These are phyloP conservation scores for Amiota minor DNA, from an alignment of 2,888 invertebrate species.

Conservation along the genomic window DNA sequence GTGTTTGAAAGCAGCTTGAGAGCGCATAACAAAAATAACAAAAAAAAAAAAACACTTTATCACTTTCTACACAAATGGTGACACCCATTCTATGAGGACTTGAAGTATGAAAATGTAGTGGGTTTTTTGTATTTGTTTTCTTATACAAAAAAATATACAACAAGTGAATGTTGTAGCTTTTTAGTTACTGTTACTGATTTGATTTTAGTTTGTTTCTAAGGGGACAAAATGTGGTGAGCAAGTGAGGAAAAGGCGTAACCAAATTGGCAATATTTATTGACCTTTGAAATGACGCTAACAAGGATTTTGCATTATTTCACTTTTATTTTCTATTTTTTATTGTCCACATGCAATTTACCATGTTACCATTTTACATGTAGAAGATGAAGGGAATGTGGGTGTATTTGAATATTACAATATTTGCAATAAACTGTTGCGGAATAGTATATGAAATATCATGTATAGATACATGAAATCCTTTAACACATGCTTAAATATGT, in stretches of 20 bases:
- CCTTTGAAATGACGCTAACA: constrained; percentile 36
- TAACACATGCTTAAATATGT: no score
- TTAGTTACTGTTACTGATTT: constrained; percentile 35
- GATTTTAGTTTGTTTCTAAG: constrained; percentile 18
- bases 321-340: constrained; percentile 24
- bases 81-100: not conserved
- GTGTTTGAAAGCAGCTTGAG: constrained; percentile 44
- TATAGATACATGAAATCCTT: no score
- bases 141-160: not conserved
- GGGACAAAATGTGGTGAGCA: no score
- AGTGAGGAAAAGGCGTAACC: no score
- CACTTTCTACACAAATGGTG: constrained; percentile 28
- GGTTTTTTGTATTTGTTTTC: constrained; percentile 26
- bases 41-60: constrained; percentile 15
- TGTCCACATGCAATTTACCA: not conserved
- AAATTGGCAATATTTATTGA: constrained; percentile 37
- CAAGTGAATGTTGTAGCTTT: not conserved
- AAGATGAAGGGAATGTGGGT: constrained; percentile 27
- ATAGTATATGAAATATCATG: not conserved
- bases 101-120: constrained; percentile 24
- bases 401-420: not conserved
- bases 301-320: constrained; percentile 41
- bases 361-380: not conserved
- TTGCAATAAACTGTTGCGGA: constrained; percentile 1
- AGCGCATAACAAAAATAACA: no score